A percentile compares a stretch with the other conserved stretches of the same genome.
These are phyloP conservation scores for Heterotis niloticus DNA, from an alignment of 2,113 vertebrate species.

Conservation along the genomic window DNA sequence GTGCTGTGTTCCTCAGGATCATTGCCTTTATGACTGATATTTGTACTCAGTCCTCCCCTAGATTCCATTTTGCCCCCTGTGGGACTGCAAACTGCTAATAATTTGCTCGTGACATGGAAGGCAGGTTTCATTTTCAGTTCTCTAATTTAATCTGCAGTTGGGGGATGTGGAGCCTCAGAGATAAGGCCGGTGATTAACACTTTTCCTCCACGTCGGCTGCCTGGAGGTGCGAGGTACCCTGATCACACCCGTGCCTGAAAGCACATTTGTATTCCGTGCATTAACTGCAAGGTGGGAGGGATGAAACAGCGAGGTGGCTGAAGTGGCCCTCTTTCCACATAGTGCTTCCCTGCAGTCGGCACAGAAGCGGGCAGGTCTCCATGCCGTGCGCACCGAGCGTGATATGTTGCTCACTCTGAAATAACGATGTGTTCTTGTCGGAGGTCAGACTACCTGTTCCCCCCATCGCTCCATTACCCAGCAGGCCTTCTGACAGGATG, in stretches of 20 bases:
- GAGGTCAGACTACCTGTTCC: neutral
- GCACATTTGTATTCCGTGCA: conserved; percentile 7
- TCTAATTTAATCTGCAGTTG: conserved; percentile 1
- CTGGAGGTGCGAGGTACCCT: neutral
- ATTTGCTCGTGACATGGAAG: conserved; percentile 22
- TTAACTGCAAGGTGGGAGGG: neutral
- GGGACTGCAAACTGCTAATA: conserved; percentile 18
- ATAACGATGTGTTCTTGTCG: neutral
- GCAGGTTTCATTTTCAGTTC: conserved; percentile 4
- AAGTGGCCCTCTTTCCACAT: neutral
- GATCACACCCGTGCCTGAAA: neutral
- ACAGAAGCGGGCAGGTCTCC: neutral
- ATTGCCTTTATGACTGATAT: conserved; percentile 23
- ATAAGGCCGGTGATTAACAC: conserved; percentile 2
- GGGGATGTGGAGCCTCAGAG: conserved; percentile 4
- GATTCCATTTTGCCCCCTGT: conserved; percentile 14
- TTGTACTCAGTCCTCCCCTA: conserved; percentile 1
- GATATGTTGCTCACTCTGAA: neutral
- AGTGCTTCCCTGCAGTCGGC: neutral
- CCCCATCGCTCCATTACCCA: neutral
- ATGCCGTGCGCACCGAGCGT: neutral
- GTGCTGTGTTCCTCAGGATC: conserved; percentile 10
- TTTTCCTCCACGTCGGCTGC: neutral
- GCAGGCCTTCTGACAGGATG: neutral
- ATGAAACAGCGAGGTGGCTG: neutral